Percentiles rank a stretch among this genome's conserved stretches.
These are phyloP conservation scores for Martes flavigula DNA, from an alignment of 2,797 vertebrate species.

Conservation along the genomic window DNA sequence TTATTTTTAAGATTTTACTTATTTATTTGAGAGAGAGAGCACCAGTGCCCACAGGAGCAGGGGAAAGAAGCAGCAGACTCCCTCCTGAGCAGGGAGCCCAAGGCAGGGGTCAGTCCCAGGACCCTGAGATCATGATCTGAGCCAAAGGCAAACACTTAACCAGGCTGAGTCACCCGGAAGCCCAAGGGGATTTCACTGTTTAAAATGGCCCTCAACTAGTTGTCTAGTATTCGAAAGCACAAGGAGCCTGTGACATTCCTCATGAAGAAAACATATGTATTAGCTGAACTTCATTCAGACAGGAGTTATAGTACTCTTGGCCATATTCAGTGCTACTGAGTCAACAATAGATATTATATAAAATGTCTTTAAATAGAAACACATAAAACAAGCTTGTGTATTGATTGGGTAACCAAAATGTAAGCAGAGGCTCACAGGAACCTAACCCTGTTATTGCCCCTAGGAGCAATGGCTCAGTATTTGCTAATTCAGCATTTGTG, in stretches of 20 bases:
- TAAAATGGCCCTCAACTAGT: background rate
- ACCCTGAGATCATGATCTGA: background rate
- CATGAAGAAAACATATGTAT: background rate
- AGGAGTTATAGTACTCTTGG: background rate
- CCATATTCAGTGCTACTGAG: background rate
- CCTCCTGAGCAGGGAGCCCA: background rate
- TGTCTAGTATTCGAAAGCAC: background rate
- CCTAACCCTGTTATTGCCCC: background rate
- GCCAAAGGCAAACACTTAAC: background rate
- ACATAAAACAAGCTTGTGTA: background rate
- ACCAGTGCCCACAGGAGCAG: background rate
- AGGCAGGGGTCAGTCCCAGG: background rate
- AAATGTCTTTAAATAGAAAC: background rate
- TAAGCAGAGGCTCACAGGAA: slow-evolving; percentile 1
- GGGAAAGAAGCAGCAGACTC: background rate
- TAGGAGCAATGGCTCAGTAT: background rate
- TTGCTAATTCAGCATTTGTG: background rate
- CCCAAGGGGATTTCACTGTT: background rate
- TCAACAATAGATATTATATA: background rate
- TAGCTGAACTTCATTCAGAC: background rate
- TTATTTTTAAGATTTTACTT: background rate
- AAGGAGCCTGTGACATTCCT: background rate
- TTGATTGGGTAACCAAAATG: background rate
- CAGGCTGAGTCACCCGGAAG: background rate
- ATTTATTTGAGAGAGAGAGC: background rate